These are phyloP conservation scores for Polymixis flavicincta DNA, from an alignment of 2,888 invertebrate genomes.

Conservation along the genomic window DNA sequence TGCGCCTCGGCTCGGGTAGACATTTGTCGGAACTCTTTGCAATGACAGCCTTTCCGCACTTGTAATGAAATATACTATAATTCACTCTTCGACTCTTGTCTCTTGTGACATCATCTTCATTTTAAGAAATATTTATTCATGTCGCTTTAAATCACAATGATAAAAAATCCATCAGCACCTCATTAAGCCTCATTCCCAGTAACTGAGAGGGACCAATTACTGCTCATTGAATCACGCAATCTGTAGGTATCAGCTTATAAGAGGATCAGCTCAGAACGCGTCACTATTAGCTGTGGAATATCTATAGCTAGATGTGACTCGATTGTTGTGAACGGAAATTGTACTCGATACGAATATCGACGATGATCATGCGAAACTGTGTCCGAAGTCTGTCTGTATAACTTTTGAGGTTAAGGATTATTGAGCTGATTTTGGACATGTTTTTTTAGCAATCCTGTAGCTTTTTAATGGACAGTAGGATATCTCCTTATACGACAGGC, in stretches of 20 bases:
- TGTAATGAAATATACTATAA: too few species aligned
- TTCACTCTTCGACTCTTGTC: too few species aligned
- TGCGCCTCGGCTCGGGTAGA: too few species aligned
- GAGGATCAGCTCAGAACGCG: neutral
- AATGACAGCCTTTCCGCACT: too few species aligned
- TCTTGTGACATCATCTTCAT: too few species aligned
- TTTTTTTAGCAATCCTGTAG: too few species aligned
- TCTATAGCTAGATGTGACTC: neutral
- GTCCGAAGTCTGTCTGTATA: neutral
- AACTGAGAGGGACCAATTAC: neutral
- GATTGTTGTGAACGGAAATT: neutral
- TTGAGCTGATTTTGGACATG: neutral
- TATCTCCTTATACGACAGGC: too few species aligned
- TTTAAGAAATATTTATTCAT: neutral
- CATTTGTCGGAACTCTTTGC: too few species aligned
- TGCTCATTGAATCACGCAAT: neutral
- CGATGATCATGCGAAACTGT: neutral
- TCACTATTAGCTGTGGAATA: neutral
- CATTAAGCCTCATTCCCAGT: neutral
- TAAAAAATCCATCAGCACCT: neutral
- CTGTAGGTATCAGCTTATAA: neutral
- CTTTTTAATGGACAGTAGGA: too few species aligned
- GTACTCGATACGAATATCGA: neutral
- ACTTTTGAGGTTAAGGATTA: neutral
- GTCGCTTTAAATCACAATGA: neutral